Percentiles rank a stretch among this genome's conserved stretches.
Evolutionary conservation across 2,113 vertebrate genomes (phyloP).

Genomic region (Engraulis encrasicolus): DNA sequence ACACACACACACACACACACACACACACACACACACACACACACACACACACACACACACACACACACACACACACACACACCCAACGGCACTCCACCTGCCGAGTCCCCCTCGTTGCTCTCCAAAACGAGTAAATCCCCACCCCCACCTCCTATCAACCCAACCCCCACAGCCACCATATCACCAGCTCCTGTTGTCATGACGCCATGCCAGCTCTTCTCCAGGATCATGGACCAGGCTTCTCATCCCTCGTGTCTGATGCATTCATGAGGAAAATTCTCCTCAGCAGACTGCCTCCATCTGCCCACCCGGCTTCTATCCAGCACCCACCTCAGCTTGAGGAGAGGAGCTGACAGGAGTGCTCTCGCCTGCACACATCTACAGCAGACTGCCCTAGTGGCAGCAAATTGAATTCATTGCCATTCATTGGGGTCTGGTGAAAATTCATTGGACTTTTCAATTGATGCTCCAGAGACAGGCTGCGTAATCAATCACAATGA

Average conservation of each 20-base stretch:
- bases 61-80: background rate
- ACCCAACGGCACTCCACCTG: background rate
- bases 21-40: background rate
- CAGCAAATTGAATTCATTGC: too few species aligned
- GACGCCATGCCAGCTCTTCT: background rate
- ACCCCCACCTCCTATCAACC: background rate
- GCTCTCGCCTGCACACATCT: too few species aligned
- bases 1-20: too few species aligned
- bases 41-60: too few species aligned
- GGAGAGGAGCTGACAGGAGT: background rate
- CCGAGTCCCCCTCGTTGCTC: background rate
- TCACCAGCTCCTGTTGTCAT: constrained; percentile 1
- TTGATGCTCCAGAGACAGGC: too few species aligned
- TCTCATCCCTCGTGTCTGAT: constrained; percentile 17
- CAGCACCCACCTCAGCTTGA: background rate
- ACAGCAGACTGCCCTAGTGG: too few species aligned
- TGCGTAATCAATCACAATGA: too few species aligned
- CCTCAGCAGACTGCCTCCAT: constrained; percentile 27
- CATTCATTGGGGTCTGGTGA: too few species aligned
- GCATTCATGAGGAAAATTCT: constrained; percentile 32
- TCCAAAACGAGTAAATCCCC: background rate
- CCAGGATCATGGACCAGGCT: background rate
- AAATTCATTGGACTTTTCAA: too few species aligned
- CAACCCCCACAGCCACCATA: too few species aligned
- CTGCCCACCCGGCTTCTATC: constrained; percentile 14